phyloP scores from a whole-genome alignment of 2,113 vertebrate genomes.

The Phalacrocorax carbo region DNA sequence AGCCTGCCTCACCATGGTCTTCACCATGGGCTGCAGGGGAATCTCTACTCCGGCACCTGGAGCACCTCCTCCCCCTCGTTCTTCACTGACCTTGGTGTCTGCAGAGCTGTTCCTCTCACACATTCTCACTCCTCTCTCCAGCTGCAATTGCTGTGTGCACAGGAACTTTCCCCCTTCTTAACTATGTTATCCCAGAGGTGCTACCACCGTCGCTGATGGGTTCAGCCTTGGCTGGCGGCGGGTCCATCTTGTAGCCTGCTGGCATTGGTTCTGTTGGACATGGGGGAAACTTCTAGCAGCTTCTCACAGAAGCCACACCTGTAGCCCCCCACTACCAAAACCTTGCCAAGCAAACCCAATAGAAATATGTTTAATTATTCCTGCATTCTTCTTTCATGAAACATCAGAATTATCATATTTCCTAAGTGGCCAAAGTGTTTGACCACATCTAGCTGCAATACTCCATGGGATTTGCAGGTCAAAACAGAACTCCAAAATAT shows the following conservation, averaged over 20 bases:
- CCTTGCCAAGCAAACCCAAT: background rate
- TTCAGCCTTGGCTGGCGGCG: background rate
- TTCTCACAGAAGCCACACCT: background rate
- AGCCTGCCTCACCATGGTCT: background rate
- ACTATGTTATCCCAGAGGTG: background rate
- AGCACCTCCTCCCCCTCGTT: background rate
- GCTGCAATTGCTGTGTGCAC: background rate
- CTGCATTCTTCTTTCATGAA: background rate
- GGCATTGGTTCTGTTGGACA: background rate
- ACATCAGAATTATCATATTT: background rate
- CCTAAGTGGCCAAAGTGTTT: background rate
- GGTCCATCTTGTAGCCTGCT: background rate
- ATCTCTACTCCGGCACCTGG: rapidly evolving
- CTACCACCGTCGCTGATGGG: background rate
- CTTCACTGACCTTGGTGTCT: background rate
- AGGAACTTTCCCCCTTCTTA: background rate
- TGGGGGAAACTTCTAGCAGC: background rate
- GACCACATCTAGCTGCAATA: background rate
- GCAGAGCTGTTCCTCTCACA: background rate
- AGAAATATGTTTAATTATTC: background rate
- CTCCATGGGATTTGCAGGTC: background rate
- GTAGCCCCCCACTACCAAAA: background rate
- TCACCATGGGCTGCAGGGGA: background rate
- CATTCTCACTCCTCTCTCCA: background rate
- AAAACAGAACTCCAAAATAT: background rate